Conservation (phyloP, 2,888 invertebrate genomes). For the Melipona beecheii region DNA sequence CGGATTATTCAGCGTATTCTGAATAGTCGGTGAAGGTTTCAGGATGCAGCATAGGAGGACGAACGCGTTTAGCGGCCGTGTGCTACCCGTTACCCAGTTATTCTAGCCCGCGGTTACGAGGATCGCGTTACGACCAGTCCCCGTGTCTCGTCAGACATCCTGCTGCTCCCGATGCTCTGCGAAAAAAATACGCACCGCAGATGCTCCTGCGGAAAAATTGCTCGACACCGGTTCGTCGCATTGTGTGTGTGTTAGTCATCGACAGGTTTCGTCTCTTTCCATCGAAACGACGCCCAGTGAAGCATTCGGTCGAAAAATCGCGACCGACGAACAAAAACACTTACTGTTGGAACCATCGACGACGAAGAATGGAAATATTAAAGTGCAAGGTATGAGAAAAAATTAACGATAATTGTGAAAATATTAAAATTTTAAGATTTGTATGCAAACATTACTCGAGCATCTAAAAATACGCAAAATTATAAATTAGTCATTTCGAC, state of each 20-base stretch:
- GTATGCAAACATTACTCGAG: too few relatives aligned
- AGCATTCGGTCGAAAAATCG: too few relatives aligned
- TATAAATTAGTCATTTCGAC: too few relatives aligned
- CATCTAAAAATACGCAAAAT: too few relatives aligned
- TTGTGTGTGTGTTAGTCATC: conserved; percentile 23
- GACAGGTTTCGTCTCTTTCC: conserved; percentile 6
- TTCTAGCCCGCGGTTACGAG: conserved; percentile 76
- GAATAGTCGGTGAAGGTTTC: conserved; percentile 68
- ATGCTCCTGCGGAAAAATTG: conserved; percentile 41
- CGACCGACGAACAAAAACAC: too few relatives aligned
- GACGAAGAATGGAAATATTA: too few relatives aligned
- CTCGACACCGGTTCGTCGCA: conserved; percentile 7
- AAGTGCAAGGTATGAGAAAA: too few relatives aligned
- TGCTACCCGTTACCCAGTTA: conserved; percentile 81
- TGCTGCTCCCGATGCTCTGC: conserved; percentile 62
- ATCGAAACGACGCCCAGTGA: neutral
- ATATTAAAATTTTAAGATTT: too few relatives aligned
- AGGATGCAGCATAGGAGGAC: conserved; percentile 62
- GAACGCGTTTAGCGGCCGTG: conserved; percentile 64
- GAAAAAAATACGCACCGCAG: conserved; percentile 53
- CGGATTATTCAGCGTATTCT: conserved; percentile 46
- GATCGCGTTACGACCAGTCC: conserved; percentile 77
- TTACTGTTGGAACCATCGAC: too few relatives aligned
- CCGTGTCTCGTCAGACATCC: conserved; percentile 69
- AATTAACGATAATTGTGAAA: too few relatives aligned